Conservation (phyloP, 2,797 vertebrate species). For the Poecilia velifera region DNA sequence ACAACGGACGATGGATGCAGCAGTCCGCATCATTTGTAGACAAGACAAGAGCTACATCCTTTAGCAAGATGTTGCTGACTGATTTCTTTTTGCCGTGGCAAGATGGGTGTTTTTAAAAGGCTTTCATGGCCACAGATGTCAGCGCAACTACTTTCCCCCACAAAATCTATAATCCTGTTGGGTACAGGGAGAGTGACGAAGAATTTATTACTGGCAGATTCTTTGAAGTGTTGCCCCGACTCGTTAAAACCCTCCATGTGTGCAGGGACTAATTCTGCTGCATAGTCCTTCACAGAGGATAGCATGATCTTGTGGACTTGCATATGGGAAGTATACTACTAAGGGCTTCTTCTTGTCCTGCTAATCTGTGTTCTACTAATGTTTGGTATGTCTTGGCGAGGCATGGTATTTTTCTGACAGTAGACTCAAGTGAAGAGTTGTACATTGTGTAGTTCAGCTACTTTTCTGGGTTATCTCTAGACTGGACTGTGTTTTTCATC, state of each 20-base stretch:
- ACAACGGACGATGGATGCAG: background rate
- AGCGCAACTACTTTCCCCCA: background rate
- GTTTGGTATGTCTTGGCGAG: background rate
- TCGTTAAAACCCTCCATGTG: background rate
- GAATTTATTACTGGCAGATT: background rate
- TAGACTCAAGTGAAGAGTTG: too few relatives aligned
- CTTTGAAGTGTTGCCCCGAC: background rate
- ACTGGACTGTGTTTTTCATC: background rate
- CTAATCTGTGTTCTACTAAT: background rate
- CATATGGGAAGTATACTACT: background rate
- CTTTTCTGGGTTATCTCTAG: background rate
- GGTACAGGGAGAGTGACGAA: background rate
- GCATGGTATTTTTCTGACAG: background rate
- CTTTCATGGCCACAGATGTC: background rate
- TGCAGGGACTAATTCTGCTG: background rate
- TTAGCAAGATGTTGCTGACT: background rate
- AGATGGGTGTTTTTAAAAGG: background rate
- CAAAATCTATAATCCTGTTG: conserved; percentile 1
- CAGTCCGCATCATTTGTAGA: background rate
- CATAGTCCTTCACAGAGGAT: background rate
- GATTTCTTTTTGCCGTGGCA: background rate
- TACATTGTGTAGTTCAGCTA: background rate
- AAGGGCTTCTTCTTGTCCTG: background rate
- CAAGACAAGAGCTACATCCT: background rate
- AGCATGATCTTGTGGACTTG: background rate